Evolutionary conservation across 2,113 vertebrate species (phyloP).

Genomic region (Pionites leucogaster): DNA sequence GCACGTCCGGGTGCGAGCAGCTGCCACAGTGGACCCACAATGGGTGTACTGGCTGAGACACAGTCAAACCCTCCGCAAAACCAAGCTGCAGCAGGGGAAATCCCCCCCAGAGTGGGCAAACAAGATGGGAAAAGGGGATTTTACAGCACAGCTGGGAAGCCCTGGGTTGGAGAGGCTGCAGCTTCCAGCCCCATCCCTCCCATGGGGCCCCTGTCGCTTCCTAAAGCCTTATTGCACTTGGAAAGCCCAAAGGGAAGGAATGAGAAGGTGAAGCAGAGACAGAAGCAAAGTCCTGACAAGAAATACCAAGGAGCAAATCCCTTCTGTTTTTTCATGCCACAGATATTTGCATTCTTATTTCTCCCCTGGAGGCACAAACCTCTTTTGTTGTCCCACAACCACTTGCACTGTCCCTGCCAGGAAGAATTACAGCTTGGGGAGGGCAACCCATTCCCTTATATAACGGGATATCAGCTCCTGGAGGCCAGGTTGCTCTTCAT

Average conservation of each 20-base stretch:
- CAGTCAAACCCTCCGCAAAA: not conserved
- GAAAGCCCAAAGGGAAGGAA: not conserved
- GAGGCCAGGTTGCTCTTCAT: not conserved
- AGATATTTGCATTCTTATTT: conserved; percentile 52
- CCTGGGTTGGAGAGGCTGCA: not conserved
- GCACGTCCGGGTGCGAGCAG: fast-evolving
- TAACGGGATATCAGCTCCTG: fast-evolving
- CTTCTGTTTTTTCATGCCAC: conserved; percentile 22
- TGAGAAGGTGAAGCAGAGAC: conserved; percentile 20
- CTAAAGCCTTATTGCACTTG: not conserved
- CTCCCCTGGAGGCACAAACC: conserved; percentile 44
- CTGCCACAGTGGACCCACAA: fast-evolving
- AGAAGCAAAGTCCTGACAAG: conserved; percentile 24
- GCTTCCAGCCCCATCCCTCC: not conserved
- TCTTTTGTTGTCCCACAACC: conserved; percentile 29
- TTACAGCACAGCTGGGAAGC: not conserved
- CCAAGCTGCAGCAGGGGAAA: not conserved
- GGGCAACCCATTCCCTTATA: not conserved
- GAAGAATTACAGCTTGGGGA: not conserved
- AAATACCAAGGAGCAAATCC: conserved; percentile 25
- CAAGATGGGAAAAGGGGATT: fast-evolving
- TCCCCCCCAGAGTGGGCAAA: not conserved
- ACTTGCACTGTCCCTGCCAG: not conserved
- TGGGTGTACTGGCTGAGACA: fast-evolving
- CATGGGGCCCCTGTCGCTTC: not conserved